phyloP scores from a whole-genome alignment of 2,113 vertebrate species.

The Mixornis gularis region DNA sequence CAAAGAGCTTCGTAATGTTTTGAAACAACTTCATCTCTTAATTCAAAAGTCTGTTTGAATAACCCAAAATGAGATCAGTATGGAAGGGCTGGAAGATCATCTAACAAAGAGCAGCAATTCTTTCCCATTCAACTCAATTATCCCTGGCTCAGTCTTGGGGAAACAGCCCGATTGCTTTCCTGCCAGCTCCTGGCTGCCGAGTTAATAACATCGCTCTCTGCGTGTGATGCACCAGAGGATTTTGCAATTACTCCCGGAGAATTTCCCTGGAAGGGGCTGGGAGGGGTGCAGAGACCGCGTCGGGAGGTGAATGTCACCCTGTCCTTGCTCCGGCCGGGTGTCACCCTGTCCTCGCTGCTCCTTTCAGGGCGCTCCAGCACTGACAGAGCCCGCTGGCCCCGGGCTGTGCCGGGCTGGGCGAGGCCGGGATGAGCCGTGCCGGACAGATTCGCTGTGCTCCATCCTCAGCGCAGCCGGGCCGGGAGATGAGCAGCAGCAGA shows the following conservation, averaged over 20 bases:
- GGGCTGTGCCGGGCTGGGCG: background rate
- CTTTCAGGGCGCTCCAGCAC: background rate
- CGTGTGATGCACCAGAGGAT: background rate
- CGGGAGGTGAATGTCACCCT: background rate
- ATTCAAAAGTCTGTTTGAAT: slow-evolving; percentile 20
- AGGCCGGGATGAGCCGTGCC: background rate
- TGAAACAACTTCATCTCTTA: slow-evolving; percentile 7
- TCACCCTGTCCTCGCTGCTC: background rate
- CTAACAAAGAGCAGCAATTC: slow-evolving; percentile 5
- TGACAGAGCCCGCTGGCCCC: background rate
- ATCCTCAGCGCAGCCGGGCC: background rate
- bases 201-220: background rate
- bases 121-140: slow-evolving; percentile 17
- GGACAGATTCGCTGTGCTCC: background rate
- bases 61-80: background rate
- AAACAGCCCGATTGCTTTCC: slow-evolving; percentile 28
- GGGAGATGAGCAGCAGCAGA: background rate
- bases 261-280: background rate
- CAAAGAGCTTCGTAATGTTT: background rate
- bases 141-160: slow-evolving; percentile 26
- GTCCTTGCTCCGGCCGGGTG: background rate
- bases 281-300: fast-evolving
- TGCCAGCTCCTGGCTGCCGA: background rate
- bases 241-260: background rate
- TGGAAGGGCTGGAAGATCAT: background rate